phyloP scores from a whole-genome alignment of 2,888 invertebrate species.

The Cantharis lateralis region DNA sequence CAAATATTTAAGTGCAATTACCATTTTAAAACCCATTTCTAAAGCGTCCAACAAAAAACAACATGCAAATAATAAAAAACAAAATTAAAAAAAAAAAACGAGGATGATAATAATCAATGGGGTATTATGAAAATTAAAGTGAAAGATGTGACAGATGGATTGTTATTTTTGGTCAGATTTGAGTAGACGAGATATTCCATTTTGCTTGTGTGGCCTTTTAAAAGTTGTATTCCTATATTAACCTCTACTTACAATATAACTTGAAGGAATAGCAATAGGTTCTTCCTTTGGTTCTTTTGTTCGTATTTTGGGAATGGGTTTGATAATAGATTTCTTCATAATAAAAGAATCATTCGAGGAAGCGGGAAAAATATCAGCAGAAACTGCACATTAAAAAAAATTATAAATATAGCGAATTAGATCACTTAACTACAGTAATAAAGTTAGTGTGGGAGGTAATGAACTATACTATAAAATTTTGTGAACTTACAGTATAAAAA shows the following conservation, averaged over 20 bases:
- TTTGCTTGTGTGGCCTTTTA: neutral
- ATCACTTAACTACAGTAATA: neutral
- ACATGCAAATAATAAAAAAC: neutral
- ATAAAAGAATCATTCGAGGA: slow-evolving; percentile 45
- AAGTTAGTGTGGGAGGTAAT: neutral
- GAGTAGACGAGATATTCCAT: slow-evolving; percentile 23
- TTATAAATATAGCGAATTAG: neutral
- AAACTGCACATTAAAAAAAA: slow-evolving; percentile 28
- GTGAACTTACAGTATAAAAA: neutral
- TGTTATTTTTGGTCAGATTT: slow-evolving; percentile 45
- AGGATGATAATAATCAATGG: neutral
- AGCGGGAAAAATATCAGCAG: slow-evolving; percentile 43
- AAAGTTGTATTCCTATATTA: slow-evolving; percentile 2
- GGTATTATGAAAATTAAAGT: neutral
- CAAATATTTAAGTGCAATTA: neutral
- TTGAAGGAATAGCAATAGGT: slow-evolving; percentile 39
- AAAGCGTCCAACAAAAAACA: neutral
- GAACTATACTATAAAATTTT: neutral
- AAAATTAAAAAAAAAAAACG: neutral
- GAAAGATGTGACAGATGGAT: neutral
- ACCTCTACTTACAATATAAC: slow-evolving; percentile 43
- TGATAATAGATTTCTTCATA: slow-evolving; percentile 51
- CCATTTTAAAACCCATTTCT: neutral
- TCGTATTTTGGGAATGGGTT: slow-evolving; percentile 51
- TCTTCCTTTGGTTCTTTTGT: slow-evolving; percentile 49